Evolutionary conservation across 2,797 vertebrate genomes (phyloP).

Genomic region (Ptychobarbus kaznakovi): DNA sequence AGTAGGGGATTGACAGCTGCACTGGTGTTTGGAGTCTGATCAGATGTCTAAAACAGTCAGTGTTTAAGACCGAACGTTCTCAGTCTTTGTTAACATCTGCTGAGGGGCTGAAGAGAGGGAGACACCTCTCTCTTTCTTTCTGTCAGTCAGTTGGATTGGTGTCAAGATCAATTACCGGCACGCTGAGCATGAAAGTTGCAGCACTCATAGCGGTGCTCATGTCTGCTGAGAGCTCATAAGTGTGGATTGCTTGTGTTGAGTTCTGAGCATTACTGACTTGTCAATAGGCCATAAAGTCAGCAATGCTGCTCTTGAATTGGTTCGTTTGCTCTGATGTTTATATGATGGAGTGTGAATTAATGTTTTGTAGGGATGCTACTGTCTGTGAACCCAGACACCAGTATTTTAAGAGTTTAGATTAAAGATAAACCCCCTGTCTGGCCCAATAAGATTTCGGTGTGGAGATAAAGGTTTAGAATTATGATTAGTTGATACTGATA

Average conservation of each 20-base stretch:
- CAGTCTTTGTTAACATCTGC: neutral
- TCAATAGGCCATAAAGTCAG: neutral
- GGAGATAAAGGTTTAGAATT: neutral
- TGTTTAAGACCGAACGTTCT: neutral
- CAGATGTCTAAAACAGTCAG: neutral
- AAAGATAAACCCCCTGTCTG: neutral
- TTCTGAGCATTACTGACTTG: conserved; percentile 9
- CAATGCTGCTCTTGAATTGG: conserved; percentile 10
- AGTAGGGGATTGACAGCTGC: neutral
- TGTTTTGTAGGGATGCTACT: neutral
- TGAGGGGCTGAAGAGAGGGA: neutral
- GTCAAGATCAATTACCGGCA: conserved; percentile 19
- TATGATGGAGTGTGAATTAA: neutral
- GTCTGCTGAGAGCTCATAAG: conserved; percentile 23
- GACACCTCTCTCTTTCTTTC: too few species aligned
- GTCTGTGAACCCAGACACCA: neutral
- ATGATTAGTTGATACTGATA: neutral
- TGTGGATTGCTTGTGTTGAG: neutral
- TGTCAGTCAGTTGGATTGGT: conserved; percentile 11
- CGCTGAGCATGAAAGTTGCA: conserved; percentile 6
- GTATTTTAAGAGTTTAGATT: neutral
- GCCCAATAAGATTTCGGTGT: too few species aligned
- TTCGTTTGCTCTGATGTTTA: conserved; percentile 26
- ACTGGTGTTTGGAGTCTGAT: neutral
- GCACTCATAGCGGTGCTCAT: neutral